phyloP scores from a whole-genome alignment of 2,113 vertebrate genomes.

The Oncorhynchus nerka region DNA sequence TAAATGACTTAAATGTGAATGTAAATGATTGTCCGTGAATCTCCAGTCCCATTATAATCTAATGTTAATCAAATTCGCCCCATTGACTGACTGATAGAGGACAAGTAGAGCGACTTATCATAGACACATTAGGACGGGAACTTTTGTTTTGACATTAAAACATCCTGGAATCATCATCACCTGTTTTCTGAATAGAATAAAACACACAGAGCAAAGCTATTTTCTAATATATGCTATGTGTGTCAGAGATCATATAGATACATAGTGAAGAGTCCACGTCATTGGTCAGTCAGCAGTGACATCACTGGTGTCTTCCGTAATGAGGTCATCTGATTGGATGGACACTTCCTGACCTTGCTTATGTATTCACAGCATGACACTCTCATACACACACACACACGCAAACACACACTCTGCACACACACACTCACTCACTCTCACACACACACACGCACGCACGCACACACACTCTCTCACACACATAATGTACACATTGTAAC shows the following conservation, averaged over 20 bases:
- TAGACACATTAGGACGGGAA: constrained; percentile 22
- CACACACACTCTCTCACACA: no score
- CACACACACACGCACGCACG: no score
- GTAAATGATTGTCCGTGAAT: constrained; percentile 62
- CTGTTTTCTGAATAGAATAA: no score
- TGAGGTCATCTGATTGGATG: constrained; percentile 21
- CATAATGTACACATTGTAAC: no score
- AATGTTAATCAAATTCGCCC: constrained; percentile 72
- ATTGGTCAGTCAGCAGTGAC: background rate
- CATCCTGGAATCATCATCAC: no score
- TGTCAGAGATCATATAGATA: background rate
- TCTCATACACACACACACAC: background rate
- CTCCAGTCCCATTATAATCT: constrained; percentile 60
- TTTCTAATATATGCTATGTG: no score
- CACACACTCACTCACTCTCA: no score
- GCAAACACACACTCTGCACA: fast-evolving
- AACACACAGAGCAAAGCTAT: no score
- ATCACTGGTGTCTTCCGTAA: background rate
- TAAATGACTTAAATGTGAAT: no score
- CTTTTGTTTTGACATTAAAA: background rate
- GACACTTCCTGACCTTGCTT: constrained; percentile 16
- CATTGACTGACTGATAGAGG: constrained; percentile 54
- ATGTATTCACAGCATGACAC: constrained; percentile 12
- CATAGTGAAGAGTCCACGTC: background rate
- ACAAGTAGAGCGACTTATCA: constrained; percentile 24